Evolutionary conservation across 2,113 vertebrate genomes (phyloP).

Genomic region (Pelecanoides urinatrix): DNA sequence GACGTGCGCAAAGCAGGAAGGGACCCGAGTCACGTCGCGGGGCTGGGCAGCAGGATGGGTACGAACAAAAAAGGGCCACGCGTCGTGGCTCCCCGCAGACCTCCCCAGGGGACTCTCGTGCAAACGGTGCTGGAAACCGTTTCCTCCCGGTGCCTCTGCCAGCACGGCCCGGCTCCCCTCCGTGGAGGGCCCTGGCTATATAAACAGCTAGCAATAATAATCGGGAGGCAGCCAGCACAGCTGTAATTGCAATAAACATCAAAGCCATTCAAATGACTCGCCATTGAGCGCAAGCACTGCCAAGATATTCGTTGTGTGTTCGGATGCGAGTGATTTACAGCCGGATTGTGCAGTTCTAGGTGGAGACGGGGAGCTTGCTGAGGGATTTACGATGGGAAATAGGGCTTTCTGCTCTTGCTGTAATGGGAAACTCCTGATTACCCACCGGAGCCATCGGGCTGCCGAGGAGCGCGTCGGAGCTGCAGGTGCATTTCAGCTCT

Average conservation of each 20-base stretch:
- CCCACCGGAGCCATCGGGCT: not conserved
- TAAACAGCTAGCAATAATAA: not conserved
- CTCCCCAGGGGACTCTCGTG: not conserved
- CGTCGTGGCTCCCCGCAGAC: not conserved
- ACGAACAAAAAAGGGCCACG: not conserved
- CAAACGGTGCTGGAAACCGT: not conserved
- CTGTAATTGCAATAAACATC: slow-evolving; percentile 1
- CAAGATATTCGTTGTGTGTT: not conserved
- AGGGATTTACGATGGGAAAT: not conserved
- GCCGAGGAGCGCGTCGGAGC: fast-evolving
- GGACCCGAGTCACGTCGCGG: fast-evolving
- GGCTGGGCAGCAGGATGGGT: not conserved
- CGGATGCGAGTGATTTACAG: not conserved
- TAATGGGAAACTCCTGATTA: not conserved
- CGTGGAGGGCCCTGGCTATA: not conserved
- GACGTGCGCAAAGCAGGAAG: not conserved
- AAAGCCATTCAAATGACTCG: not conserved
- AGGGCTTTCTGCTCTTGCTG: not conserved
- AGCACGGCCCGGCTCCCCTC: not conserved
- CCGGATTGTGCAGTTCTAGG: not conserved
- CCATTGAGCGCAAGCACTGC: fast-evolving
- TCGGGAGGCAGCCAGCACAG: not conserved
- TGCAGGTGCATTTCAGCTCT: not conserved
- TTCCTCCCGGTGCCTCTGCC: not conserved
- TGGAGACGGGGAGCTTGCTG: not conserved